Conservation (phyloP, 2,113 vertebrate genomes). For the Paramisgurnus dabryanus region DNA sequence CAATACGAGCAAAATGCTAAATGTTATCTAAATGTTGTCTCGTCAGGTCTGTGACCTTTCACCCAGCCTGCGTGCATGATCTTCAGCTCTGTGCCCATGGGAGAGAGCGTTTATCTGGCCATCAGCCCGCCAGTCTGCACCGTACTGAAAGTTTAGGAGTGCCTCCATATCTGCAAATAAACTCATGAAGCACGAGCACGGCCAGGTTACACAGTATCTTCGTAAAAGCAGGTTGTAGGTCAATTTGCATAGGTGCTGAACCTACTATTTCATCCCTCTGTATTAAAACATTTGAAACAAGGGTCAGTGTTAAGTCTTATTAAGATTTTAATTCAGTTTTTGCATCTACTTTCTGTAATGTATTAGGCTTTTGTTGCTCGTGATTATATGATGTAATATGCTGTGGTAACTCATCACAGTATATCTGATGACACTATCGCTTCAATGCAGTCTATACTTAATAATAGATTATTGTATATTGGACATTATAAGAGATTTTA, state of each 20-base stretch:
- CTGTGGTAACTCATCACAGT: not conserved
- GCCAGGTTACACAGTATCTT: slow-evolving; percentile 1
- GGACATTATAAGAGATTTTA: not conserved
- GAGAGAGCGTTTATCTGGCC: slow-evolving; percentile 38
- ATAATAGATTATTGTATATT: slow-evolving; percentile 2
- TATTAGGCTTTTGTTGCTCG: slow-evolving; percentile 18
- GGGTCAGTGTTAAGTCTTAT: slow-evolving; percentile 23
- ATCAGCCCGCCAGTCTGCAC: slow-evolving; percentile 1
- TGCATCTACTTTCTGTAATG: slow-evolving; percentile 13
- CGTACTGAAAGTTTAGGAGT: slow-evolving; percentile 56
- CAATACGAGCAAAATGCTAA: not conserved
- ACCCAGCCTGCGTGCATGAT: slow-evolving; percentile 54
- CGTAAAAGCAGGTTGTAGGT: slow-evolving; percentile 10
- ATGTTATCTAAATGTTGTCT: slow-evolving; percentile 21
- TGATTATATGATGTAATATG: slow-evolving; percentile 16
- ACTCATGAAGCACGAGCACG: slow-evolving; percentile 12
- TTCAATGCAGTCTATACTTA: not conserved
- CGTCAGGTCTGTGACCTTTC: slow-evolving; percentile 63
- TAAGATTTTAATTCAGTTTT: slow-evolving; percentile 1
- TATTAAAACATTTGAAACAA: slow-evolving; percentile 31
- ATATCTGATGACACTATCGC: not conserved
- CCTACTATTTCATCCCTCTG: slow-evolving; percentile 9
- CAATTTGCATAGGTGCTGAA: not conserved
- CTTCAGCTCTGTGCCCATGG: slow-evolving; percentile 26
- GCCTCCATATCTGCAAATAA: slow-evolving; percentile 53